Base-by-base conservation (phyloP, 2,113 vertebrate genomes). In the Clarias batrachus region DNA sequence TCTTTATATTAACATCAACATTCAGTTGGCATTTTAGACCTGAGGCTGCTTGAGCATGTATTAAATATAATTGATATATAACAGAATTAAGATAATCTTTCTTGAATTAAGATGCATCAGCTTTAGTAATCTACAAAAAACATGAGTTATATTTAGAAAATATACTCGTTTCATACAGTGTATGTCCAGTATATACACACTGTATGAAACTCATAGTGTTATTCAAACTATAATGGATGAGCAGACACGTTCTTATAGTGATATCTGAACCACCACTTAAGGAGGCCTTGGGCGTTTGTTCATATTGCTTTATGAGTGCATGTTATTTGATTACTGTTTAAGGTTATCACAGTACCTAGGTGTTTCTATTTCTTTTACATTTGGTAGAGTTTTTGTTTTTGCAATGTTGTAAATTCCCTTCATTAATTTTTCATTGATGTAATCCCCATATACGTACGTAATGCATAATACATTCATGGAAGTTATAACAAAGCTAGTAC, bases 1-100 rank as follows among this genome's bases (percentile, higher is more conserved):
- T 63, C 76, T 85, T 87, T 79, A 83, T 85, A 57, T 85, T 85
- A 85, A 84, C 82, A 59, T 81, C 82, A 84, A 54, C 77, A 68
- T 63, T 81, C n/a, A 27, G 4, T 52, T 73, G 85, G 30, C 37
- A 21, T 86, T 85, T 82, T 63, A 76, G 9, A 37, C 37, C n/a
- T 76, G 25, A 30, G 85, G 19, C 62, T 86, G 85, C n/a, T 33
- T 62, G 52, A 41, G 17, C 23, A 10, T n/a, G 4, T 41, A 12
- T 66, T 54, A 52, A 17, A 33, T n/a, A n/a, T n/a, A 71, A 27
- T 83, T 52, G 21, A 16, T 27, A 56, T 13, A 37, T 25, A 83
- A 25, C 52, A 60, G 56, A 23, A 0, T 16, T 0, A 21, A 80
- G 27, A 80, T 59, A n/a, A 8, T 25, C 19, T n/a, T 3, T 83